Percentiles rank a stretch among this genome's conserved stretches.
phyloP scores from a whole-genome alignment of 2,113 vertebrate species.

The Lagenorhynchus albirostris region DNA sequence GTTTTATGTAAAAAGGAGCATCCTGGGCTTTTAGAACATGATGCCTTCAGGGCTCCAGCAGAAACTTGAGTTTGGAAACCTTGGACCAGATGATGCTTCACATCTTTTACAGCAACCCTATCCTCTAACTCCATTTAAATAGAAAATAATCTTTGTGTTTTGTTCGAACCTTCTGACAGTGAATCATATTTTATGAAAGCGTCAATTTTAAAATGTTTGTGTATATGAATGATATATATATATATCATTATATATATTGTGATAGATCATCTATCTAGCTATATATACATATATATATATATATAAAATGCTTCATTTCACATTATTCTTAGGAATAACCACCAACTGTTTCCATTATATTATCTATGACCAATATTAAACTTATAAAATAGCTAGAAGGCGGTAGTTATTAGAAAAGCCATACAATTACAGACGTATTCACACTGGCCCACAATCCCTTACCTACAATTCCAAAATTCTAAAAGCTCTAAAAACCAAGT shows the following conservation, averaged over 20 bases:
- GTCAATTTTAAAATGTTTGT: background rate
- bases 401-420: background rate
- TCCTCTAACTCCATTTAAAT: background rate
- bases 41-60: accelerated
- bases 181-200: background rate
- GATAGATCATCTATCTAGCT: background rate
- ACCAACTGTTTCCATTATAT: background rate
- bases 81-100: accelerated
- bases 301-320: background rate
- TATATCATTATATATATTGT: background rate
- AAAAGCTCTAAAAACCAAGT: background rate
- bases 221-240: background rate
- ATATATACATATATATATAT: too few species aligned
- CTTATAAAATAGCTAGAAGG: background rate
- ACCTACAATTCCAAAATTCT: background rate
- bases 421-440: background rate
- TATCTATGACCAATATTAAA: background rate
- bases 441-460: background rate
- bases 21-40: too few species aligned
- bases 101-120: background rate
- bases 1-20: accelerated
- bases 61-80: background rate
- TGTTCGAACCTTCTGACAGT: background rate
- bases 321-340: background rate
- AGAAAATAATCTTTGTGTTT: background rate